Base-by-base conservation (phyloP, 2,113 vertebrate species). In the Chelonoidis abingdonii region DNA sequence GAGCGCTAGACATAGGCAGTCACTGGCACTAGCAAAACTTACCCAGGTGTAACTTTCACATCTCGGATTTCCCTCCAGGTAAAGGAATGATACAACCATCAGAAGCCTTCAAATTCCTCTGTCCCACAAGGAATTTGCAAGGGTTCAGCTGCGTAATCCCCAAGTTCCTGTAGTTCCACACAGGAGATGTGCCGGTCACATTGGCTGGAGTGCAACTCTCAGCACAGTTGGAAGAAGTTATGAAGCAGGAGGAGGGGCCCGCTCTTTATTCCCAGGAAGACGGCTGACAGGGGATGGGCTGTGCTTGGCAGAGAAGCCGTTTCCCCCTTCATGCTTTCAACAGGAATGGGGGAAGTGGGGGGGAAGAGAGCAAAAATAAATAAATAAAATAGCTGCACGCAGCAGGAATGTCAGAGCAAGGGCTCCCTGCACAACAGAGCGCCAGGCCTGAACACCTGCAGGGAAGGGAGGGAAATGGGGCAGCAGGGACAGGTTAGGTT, bases 161-260 rank as follows among this genome's bases (percentile, higher is more conserved):
- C 80, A 57, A 22, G 25, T 6, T 21, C 14, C 59, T 35, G 22
- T 12, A 17, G 31, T 4, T 25, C 41, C 41, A 19, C 12, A 29
- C 47, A 27, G 27, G 38, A 21, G 25, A 25, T 11, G 31, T 53
- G 25, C 38, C 38, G 54, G 2, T 53, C 5, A 2, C 22, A n/a
- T 1, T 0, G 44, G 92, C 92, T 93, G 80, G 76, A 53, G n/a
- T 1, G 5, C 53, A 90, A 83, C 80, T 80, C 88, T 49, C 17
- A 0, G 6, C 27, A 83, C 6, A 83, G 93, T 84, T 80, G 84
- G 90, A 76, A 53, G 62, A 47, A 97, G 80, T 93, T 90, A 1
- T 3, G 91, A 38, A 80, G 93, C 47, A 53, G 97, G 95, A 97
- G 96, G 97, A 97, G 97, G 95, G 78, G 92, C 94, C 94, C 3